Evolutionary conservation across 2,113 vertebrate genomes (phyloP), one percentile per base, ranked within the genome.

Genomic region (Sula dactylatra): DNA sequence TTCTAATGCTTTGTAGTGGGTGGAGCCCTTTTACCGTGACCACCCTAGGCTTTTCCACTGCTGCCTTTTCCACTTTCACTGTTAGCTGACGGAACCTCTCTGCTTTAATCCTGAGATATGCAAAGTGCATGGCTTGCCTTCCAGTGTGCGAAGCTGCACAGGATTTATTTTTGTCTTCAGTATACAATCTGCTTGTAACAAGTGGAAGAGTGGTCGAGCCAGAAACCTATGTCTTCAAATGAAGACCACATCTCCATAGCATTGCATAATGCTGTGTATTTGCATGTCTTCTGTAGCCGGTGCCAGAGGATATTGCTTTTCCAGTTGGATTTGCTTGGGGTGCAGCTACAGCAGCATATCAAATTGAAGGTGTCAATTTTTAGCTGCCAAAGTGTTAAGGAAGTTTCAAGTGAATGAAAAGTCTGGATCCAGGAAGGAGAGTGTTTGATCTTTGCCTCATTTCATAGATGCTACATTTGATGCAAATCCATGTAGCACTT

Each of bases 301-400:
- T 77, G 65, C 79, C 77, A 24, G 92, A 79, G 90, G 91, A 78
- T 89, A 95, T 96, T 95, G 97, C 97, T 97, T 99, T 99, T 92
- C 99, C 98, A 56, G 73, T 38, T 79, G 98, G 98, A 89, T 99
- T 99, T 97, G 98, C 98, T 36, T 99, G 99, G 98, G 98, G 97
- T 78, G 98, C 98, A 54, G 96, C 97, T 34, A 99, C 98, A 26
- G 96, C 98, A 10, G 98, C 99, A 6, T 99, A 98, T 95, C 99
- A 99, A 91, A 98, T 99, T 90, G 98, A 99, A 98, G 99, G 99
- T 99, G 97, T 89, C 88, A 89, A 79, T 40, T 96, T 95, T 74
- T 69, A 88, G 40, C 36, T 92, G 58, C 47, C 38, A 59, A 83
- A 93, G 38, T 54, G 50, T 66, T 77, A 87, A 80, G 76, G 65